Conservation (phyloP, 2,888 invertebrate genomes). For the Thecophora atra region DNA sequence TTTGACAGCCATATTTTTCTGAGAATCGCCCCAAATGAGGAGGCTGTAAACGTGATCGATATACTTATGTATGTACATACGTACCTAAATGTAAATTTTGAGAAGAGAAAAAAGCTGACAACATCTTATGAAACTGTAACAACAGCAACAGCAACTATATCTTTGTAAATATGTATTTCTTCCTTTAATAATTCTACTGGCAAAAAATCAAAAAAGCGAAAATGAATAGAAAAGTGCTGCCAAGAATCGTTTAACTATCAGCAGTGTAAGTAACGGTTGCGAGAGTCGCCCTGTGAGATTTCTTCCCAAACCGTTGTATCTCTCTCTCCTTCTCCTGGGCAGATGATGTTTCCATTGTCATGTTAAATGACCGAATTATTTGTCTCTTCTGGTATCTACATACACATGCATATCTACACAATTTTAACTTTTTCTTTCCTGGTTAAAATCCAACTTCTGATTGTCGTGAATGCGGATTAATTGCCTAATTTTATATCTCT, state of each 20-base stretch:
- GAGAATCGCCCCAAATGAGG: background rate
- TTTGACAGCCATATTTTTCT: slow-evolving; percentile 17
- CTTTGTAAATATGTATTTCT: slow-evolving; percentile 39
- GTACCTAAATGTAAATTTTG: background rate
- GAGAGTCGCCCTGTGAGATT: slow-evolving; percentile 25
- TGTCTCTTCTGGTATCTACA: background rate
- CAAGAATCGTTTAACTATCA: slow-evolving; percentile 25
- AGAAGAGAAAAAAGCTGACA: slow-evolving; percentile 4
- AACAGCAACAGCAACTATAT: slow-evolving; percentile 26
- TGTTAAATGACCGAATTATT: background rate
- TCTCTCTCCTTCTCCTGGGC: background rate
- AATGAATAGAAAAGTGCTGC: slow-evolving; percentile 29
- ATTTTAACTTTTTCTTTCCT: too few relatives aligned
- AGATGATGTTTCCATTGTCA: slow-evolving; percentile 6
- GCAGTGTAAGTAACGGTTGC: background rate
- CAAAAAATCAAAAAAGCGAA: slow-evolving; percentile 21
- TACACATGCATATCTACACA: too few relatives aligned
- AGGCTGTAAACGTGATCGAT: slow-evolving; percentile 18
- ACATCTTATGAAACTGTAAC: slow-evolving; percentile 8
- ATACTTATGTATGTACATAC: too few relatives aligned
- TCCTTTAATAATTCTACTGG: slow-evolving; percentile 18
- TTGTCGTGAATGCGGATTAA: too few relatives aligned
- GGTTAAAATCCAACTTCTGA: too few relatives aligned
- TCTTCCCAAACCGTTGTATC: slow-evolving; percentile 1
- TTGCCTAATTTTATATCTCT: too few relatives aligned